phyloP scores from a whole-genome alignment of 2,888 invertebrate species.

The Papilio elwesi region DNA sequence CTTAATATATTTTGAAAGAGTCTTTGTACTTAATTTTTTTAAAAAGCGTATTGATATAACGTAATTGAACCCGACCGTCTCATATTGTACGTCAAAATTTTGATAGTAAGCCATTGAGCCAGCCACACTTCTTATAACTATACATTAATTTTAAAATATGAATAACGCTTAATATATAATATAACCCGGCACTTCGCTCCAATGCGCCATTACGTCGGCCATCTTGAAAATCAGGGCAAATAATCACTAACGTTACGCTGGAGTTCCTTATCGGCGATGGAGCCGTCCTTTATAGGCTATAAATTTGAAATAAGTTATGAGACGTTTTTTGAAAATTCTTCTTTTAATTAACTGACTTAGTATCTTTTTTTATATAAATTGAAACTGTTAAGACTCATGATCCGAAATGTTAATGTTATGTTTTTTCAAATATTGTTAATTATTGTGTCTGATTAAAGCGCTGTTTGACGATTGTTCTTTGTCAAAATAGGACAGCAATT shows the following conservation, averaged over 20 bases:
- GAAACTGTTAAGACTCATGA: not conserved
- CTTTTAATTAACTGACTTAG: not conserved
- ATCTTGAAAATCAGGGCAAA: constrained; percentile 31
- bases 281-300: constrained; percentile 6
- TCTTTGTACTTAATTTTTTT: too few species aligned
- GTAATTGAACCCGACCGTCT: not conserved
- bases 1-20: too few species aligned
- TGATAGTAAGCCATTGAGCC: not conserved
- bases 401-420: too few species aligned
- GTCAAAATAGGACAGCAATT: too few species aligned
- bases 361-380: not conserved
- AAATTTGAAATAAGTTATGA: constrained; percentile 23
- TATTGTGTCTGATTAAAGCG: too few species aligned
- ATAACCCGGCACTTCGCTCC: not conserved
- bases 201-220: constrained; percentile 26
- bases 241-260: constrained; percentile 20
- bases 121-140: not conserved
- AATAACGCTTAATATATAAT: not conserved
- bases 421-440: too few species aligned
- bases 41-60: too few species aligned
- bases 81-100: not conserved
- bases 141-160: not conserved
- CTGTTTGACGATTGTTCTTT: too few species aligned
- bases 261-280: constrained; percentile 12
- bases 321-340: constrained; percentile 12